These are phyloP conservation scores for Diplolepis rosae DNA, from an alignment of 2,888 invertebrate species.

Conservation along the genomic window DNA sequence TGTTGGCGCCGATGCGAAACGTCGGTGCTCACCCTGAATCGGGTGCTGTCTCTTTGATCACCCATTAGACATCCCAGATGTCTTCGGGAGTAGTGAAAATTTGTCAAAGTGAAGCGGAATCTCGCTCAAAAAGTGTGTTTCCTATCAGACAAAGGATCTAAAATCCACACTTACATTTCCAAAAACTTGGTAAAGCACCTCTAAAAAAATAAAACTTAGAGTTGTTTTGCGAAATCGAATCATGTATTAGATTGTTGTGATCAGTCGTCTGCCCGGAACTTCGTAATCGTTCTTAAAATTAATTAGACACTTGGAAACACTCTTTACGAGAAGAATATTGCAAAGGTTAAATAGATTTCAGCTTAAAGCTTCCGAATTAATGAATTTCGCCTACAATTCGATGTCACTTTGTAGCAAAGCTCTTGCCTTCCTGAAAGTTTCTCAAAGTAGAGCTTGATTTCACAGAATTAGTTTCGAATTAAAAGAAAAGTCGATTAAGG, in stretches of 20 bases:
- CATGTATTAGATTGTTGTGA: not conserved
- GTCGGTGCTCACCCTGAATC: conserved; percentile 61
- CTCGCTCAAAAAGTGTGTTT: not conserved
- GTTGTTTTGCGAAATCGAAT: not conserved
- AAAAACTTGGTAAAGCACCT: not conserved
- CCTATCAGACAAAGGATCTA: not conserved
- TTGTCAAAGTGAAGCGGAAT: conserved; percentile 10
- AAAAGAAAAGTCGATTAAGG: not conserved
- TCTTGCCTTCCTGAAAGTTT: conserved; percentile 16
- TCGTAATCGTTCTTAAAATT: too few species aligned
- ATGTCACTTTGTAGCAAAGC: conserved; percentile 25
- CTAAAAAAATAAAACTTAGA: not conserved
- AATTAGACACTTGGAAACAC: not conserved
- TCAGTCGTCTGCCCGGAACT: not conserved
- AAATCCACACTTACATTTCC: not conserved
- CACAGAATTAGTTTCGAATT: conserved; percentile 1
- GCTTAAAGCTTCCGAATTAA: conserved; percentile 4
- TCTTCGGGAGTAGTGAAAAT: conserved; percentile 9
- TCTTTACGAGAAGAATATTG: not conserved
- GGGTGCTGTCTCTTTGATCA: conserved; percentile 39
- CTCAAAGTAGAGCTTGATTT: conserved; percentile 17
- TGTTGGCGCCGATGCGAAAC: conserved; percentile 67
- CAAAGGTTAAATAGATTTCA: conserved; percentile 19
- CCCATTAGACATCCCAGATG: conserved; percentile 13
- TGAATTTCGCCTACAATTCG: conserved; percentile 18